These are phyloP conservation scores for Virgularia gustaviana DNA, from an alignment of 92 coral and sea anemone species.

Conservation along the genomic window DNA sequence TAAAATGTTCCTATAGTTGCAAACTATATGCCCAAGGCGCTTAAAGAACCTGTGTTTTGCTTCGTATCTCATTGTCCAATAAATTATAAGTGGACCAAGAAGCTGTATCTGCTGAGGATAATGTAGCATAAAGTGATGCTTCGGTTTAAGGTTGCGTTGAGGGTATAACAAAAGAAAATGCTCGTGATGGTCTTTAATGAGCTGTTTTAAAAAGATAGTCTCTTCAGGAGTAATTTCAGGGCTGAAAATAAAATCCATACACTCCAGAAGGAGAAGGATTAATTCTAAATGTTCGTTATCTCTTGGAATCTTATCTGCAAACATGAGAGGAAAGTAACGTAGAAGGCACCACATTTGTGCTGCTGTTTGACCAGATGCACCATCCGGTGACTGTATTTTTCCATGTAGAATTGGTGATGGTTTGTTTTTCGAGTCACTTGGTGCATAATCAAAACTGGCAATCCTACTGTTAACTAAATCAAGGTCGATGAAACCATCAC, in stretches of 20 bases:
- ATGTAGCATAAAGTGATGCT: slow-evolving; percentile 20
- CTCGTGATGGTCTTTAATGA: slow-evolving; percentile 20
- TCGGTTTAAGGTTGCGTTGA: slow-evolving; percentile 9
- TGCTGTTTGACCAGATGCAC: neutral
- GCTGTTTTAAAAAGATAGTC: neutral
- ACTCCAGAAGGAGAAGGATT: neutral
- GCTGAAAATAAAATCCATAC: slow-evolving; percentile 8
- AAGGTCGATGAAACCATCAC: neutral
- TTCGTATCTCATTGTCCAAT: slow-evolving; percentile 6
- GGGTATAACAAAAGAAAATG: slow-evolving; percentile 7
- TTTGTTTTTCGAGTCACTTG: neutral
- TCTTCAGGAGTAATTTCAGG: slow-evolving; percentile 4
- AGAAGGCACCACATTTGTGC: slow-evolving; percentile 27
- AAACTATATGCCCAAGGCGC: neutral
- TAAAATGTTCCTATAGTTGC: slow-evolving; percentile 1
- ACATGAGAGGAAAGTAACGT: neutral
- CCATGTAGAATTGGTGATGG: neutral
- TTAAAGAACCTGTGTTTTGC: slow-evolving; percentile 6
- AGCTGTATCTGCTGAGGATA: slow-evolving; percentile 14
- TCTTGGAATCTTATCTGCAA: slow-evolving; percentile 13
- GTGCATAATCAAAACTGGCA: slow-evolving; percentile 2
- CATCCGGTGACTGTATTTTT: slow-evolving; percentile 8
- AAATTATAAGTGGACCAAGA: slow-evolving; percentile 10
- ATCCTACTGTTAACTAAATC: too few relatives aligned
- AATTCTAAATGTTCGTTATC: slow-evolving; percentile 10